phyloP scores from a whole-genome alignment of 1,140 invertebrate genomes.

The Cotesia chilonis region DNA sequence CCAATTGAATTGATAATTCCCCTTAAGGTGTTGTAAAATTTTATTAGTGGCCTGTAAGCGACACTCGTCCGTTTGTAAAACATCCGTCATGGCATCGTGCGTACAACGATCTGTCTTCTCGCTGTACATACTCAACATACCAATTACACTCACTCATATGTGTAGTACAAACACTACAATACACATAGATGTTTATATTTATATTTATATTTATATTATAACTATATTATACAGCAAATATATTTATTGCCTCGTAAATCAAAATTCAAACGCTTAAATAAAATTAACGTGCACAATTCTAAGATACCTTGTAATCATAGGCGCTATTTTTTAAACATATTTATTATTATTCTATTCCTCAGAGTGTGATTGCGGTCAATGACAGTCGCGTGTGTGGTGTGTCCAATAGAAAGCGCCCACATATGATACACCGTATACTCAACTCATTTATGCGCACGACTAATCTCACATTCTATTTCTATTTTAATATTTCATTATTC shows the following conservation, averaged over 20 bases:
- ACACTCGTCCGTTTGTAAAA: slow-evolving; percentile 32
- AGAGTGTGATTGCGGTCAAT: slow-evolving; percentile 10
- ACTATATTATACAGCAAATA: neutral
- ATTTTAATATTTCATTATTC: neutral
- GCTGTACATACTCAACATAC: too few species aligned
- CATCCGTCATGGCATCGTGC: neutral
- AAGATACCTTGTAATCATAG: neutral
- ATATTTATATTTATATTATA: neutral
- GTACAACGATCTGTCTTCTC: too few species aligned
- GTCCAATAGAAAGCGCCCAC: neutral
- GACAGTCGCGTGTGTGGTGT: slow-evolving; percentile 5
- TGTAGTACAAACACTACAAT: too few species aligned
- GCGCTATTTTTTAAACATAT: neutral
- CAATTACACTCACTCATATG: too few species aligned
- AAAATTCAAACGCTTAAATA: too few species aligned
- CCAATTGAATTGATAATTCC: slow-evolving; percentile 31
- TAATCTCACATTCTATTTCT: slow-evolving; percentile 10
- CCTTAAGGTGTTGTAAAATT: slow-evolving; percentile 35
- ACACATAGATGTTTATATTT: neutral
- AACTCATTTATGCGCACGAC: slow-evolving; percentile 10
- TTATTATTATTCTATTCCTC: neutral
- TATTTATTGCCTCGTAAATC: slow-evolving; percentile 3
- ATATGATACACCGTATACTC: neutral
- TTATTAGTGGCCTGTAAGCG: slow-evolving; percentile 37
- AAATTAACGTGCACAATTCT: too few species aligned